Base-by-base conservation (phyloP, 2,113 vertebrate species). In the Platichthys stellatus region DNA sequence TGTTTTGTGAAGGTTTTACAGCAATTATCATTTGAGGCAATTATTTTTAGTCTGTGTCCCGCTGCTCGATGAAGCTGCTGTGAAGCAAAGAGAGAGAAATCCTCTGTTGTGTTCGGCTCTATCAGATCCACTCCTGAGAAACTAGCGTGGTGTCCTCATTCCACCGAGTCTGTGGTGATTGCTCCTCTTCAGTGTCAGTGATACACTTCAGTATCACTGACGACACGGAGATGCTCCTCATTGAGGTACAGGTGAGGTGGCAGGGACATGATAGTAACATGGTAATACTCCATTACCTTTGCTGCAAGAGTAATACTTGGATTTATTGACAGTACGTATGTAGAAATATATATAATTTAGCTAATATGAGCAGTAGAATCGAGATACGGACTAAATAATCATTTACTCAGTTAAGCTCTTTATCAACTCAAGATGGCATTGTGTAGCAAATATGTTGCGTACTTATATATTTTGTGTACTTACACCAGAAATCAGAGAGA, bases 21-120 rank as follows among this genome's bases (percentile, higher is more conserved):
- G 80, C 76, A 88, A 88, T 91, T 90, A 91, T 87, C 78, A 82
- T 89, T 86, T 84, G 64, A 83, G 71, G 76, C 83, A 88, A 83
- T 91, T 88, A 79, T 86, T 86, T 80, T 79, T 79, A 73, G 76
- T 72, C 76, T 21, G 38, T 21, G 47, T 31, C 51, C 62, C 67
- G 40, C 69, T 74, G 80, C 81, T 86, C 68, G 31, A 31, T 31
- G 31, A 7, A 31, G 31, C 31, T 31, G 31, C 31, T 31, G 31
- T 31, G 31, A 31, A 31, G 31, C 31, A 31, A 31, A 31, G 31
- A 31, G 63, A 63, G 63, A 63, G 17, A 49, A 18, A 74, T 49
- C 18, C 18, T 68, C 49, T 63, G 20, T 70, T 10, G 67, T 61
- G 63, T 85, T 76, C 60, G 65, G 58, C 76, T 65, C 60, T 3